These are phyloP conservation scores for Drosophila austrosaltans DNA, from an alignment of 2,888 invertebrate species.

Conservation along the genomic window DNA sequence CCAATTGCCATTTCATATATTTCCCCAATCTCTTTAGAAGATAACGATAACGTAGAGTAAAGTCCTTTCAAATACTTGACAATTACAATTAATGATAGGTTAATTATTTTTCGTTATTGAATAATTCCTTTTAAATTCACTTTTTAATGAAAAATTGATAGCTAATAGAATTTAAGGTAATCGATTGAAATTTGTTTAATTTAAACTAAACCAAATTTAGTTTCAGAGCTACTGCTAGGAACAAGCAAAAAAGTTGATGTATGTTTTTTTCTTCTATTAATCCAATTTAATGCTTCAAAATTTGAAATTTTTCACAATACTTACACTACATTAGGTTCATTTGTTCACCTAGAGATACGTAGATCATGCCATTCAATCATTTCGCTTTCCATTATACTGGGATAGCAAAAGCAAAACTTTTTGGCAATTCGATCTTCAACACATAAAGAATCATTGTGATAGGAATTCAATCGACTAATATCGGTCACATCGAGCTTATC, in stretches of 20 bases:
- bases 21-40: no score
- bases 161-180: no score
- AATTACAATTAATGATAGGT: no score
- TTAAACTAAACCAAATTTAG: no score
- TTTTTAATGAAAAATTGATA: no score
- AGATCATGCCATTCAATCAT: background rate
- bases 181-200: no score
- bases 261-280: background rate
- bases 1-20: no score
- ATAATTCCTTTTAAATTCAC: no score
- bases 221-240: no score
- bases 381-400: background rate
- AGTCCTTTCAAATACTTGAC: no score
- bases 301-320: background rate
- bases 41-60: no score
- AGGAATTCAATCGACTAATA: slow-evolving; percentile 85
- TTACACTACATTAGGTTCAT: background rate
- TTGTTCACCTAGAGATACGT: background rate
- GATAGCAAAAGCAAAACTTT: slow-evolving; percentile 59
- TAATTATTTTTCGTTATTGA: no score
- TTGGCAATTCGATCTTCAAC: slow-evolving; percentile 61
- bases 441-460: slow-evolving; percentile 83
- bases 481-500: slow-evolving; percentile 83
- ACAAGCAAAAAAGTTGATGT: background rate
- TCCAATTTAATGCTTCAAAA: background rate